Evolutionary conservation across 92 coral and sea anemone genomes (phyloP).

Genomic region (Meandrina meandrites): DNA sequence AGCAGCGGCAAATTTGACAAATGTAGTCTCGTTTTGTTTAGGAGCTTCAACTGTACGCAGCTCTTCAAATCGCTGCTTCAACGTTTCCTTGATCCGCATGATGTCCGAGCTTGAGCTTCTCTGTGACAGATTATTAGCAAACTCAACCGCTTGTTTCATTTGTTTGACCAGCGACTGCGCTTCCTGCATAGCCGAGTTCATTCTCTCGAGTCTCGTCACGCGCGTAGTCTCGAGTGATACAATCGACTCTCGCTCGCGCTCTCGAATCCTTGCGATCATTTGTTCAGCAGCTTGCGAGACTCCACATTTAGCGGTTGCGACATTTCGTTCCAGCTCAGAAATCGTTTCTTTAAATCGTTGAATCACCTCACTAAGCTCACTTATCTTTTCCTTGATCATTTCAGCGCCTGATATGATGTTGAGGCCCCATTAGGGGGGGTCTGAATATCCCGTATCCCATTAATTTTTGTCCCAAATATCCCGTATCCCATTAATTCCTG

Average conservation of each 20-base stretch:
- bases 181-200: not conserved
- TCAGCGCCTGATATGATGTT: not conserved
- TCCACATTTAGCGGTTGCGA: not conserved
- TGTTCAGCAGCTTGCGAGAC: not conserved
- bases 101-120: slow-evolving; percentile 1
- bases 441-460: too few species aligned
- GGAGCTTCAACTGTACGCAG: too few species aligned
- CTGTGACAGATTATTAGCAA: not conserved
- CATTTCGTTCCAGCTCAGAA: not conserved
- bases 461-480: too few species aligned
- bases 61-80: not conserved
- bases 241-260: not conserved
- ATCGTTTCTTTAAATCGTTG: not conserved
- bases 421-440: too few species aligned
- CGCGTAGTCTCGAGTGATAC: not conserved
- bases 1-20: too few species aligned
- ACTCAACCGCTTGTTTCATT: not conserved
- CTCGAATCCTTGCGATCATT: not conserved
- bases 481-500: too few species aligned
- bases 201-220: not conserved
- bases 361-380: not conserved
- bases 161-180: not conserved
- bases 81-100: not conserved
- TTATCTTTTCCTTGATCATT: not conserved
- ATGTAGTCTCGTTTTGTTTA: too few species aligned